Base-by-base conservation (phyloP, 2,797 vertebrate species). In the Argyrosomus regius region DNA sequence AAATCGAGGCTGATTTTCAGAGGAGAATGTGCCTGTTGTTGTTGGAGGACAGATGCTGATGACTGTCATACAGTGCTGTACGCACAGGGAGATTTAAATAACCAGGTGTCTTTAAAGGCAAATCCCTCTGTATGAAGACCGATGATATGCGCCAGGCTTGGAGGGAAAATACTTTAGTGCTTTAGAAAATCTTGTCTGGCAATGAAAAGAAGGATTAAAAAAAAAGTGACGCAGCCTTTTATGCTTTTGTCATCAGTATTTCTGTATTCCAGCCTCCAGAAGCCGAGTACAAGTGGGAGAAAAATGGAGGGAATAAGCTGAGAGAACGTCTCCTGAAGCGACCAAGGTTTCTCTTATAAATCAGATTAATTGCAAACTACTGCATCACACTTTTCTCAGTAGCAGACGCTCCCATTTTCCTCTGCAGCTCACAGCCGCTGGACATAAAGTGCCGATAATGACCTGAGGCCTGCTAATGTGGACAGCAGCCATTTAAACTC, bases 401-500 rank as follows among this genome's bases (percentile, higher is more conserved):
- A 9, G 63, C 75, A 39, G 49, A 20, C 31, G 6, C 17, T 62
- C 14, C 48, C 49, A 16, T 71, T 78, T 78, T 54, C 65, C 60
- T 28, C 61, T 69, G 49, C 56, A 1, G 7, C 20, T 66, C 81
- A 79, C 83, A 73, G 83, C 64, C 6, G 17, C 76, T 80, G 79
- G 80, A 89, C 70, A 72, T 45, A 72, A 85, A 86, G 72, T 57
- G 86, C 59, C 28, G 72, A 72, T 83, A 84, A 88, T 28, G 71
- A 86, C 83, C 77, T 53, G 26, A 7, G 61, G 77, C 56, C 80
- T 45, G 73, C 59, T 85, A 75, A 70, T 75, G 65, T 67, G 71
- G 61, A 13, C 31, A 68, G 9, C 65, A 18, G 6, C 0, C 53
- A 10, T 53, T 80, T 70, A 54, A 64, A 72, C 68, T 53, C 60